Conservation (phyloP, 2,797 vertebrate species). For the Cephalopachus bancanus region DNA sequence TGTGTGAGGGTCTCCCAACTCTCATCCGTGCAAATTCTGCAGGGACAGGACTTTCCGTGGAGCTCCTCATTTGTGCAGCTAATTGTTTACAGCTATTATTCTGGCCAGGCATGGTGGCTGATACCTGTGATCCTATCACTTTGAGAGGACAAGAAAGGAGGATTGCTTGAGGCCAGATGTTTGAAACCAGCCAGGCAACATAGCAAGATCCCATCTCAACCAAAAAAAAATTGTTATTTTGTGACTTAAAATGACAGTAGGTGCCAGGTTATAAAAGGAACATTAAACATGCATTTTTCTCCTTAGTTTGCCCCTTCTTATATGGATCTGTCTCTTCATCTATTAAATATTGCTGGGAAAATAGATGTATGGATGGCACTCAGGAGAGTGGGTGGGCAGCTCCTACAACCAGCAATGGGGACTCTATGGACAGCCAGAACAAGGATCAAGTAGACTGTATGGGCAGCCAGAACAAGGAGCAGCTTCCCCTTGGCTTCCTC, state of each 20-base stretch:
- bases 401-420: not conserved
- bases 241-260: not conserved
- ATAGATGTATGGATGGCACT: slow-evolving; percentile 11
- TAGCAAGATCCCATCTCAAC: too few relatives aligned
- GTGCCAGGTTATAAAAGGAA: not conserved
- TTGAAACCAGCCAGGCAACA: too few relatives aligned
- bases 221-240: not conserved
- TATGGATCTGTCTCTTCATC: fast-evolving
- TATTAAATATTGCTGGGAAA: not conserved
- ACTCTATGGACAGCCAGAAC: not conserved
- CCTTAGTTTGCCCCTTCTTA: not conserved
- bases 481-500: too few relatives aligned
- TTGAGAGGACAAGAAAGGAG: too few relatives aligned
- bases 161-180: too few relatives aligned
- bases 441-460: not conserved
- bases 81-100: not conserved
- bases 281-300: not conserved
- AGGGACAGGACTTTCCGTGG: not conserved
- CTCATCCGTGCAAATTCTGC: fast-evolving
- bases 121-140: too few relatives aligned
- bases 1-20: too few relatives aligned
- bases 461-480: not conserved
- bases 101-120: not conserved
- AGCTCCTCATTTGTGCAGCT: not conserved
- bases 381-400: fast-evolving